A percentile compares a stretch with the other conserved stretches of the same genome.
These are phyloP conservation scores for Phrynocephalus versicolor DNA, from an alignment of 2,113 vertebrate genomes.

Conservation along the genomic window DNA sequence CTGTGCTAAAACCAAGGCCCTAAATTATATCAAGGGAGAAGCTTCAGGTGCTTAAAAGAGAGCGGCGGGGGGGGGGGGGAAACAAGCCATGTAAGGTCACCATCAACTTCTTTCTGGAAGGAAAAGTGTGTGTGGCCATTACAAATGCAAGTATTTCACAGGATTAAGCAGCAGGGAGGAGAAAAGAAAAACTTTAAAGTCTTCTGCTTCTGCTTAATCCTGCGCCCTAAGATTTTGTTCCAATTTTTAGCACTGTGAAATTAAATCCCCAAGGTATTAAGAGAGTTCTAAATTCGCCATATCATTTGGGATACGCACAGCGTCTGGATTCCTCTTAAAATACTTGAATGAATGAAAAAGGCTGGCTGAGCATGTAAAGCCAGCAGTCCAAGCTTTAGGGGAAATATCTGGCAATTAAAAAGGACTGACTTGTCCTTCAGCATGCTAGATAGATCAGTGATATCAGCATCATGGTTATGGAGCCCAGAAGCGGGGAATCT, in stretches of 20 bases:
- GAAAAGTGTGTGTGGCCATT: not conserved
- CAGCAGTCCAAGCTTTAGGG: not conserved
- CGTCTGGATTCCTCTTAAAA: not conserved
- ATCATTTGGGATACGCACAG: not conserved
- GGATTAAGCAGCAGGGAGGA: not conserved
- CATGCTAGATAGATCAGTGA: too few relatives aligned
- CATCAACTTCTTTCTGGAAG: not conserved
- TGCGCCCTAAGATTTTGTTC: not conserved
- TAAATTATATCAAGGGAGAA: not conserved
- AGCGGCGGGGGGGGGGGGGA: too few relatives aligned
- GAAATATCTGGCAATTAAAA: not conserved
- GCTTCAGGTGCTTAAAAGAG: not conserved
- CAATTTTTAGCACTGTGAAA: not conserved
- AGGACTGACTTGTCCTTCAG: not conserved
- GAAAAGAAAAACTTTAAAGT: not conserved
- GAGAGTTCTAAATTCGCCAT: not conserved
- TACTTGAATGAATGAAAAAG: not conserved
- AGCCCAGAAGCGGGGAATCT: too few relatives aligned
- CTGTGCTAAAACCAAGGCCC: not conserved
- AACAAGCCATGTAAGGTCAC: not conserved
- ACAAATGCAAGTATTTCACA: not conserved
- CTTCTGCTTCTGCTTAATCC: too few relatives aligned
- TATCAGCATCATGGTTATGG: too few relatives aligned
- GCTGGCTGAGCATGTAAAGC: too few relatives aligned
- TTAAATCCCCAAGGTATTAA: not conserved